Conservation (phyloP, 2,888 invertebrate species). For the Apotomis capreana region DNA sequence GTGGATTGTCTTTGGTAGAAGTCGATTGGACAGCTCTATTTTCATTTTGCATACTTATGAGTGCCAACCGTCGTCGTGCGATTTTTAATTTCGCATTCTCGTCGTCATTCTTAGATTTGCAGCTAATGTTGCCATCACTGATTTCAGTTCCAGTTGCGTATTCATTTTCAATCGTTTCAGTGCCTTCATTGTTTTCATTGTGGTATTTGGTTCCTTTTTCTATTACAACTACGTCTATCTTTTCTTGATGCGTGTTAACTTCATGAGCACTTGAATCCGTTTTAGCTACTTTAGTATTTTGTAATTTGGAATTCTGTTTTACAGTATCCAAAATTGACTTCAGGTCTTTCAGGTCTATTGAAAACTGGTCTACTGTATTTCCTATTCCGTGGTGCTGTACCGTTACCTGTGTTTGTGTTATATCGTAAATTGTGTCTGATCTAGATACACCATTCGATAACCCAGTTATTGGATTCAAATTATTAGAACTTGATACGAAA, state of each 20-base stretch:
- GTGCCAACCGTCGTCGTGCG: slow-evolving; percentile 1
- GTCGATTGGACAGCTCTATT: background rate
- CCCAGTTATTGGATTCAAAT: background rate
- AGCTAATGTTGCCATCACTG: background rate
- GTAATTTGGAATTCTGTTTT: background rate
- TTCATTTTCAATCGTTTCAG: background rate
- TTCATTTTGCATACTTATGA: background rate
- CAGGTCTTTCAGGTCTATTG: background rate
- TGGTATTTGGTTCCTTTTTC: background rate
- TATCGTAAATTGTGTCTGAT: slow-evolving; percentile 1
- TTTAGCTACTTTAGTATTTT: too few species aligned
- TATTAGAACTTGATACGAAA: background rate
- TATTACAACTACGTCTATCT: too few species aligned
- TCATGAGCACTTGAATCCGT: too few species aligned
- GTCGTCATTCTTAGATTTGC: background rate
- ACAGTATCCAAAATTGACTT: background rate
- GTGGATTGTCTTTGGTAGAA: background rate
- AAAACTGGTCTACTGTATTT: background rate
- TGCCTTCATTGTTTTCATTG: background rate
- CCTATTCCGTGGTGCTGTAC: background rate
- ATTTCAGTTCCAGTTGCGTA: background rate
- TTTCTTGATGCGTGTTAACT: too few species aligned
- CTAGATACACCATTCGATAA: too few species aligned
- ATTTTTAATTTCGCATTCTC: background rate
- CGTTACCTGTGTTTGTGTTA: background rate